Evolutionary conservation across 1,140 invertebrate species (phyloP).

Genomic region (Xylocopa sonorina): DNA sequence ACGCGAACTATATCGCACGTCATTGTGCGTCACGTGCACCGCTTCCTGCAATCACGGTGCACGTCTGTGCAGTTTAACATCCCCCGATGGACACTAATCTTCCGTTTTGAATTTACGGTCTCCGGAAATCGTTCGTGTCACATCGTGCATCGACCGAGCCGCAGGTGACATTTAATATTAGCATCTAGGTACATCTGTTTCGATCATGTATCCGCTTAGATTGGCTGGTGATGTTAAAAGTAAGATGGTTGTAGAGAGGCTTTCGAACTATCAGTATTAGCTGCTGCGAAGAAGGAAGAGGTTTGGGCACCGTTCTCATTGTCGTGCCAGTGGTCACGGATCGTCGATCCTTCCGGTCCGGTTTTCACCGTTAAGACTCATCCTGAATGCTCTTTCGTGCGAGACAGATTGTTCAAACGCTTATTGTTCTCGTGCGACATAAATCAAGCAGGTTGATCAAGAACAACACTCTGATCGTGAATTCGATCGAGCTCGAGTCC

Average conservation of each 20-base stretch:
- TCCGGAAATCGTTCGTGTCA: conserved; percentile 62
- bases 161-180: neutral
- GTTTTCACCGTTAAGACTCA: conserved; percentile 69
- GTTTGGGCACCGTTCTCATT: conserved; percentile 57
- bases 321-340: conserved; percentile 62
- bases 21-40: conserved; percentile 56
- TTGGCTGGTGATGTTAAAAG: too few species aligned
- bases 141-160: neutral
- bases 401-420: conserved; percentile 58
- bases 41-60: conserved; percentile 68
- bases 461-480: conserved; percentile 21
- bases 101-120: conserved; percentile 45
- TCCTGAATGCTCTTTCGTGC: conserved; percentile 66
- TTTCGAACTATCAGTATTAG: too few species aligned
- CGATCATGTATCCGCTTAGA: too few species aligned
- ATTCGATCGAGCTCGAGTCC: conserved; percentile 23
- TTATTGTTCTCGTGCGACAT: conserved; percentile 59
- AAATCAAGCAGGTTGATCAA: conserved; percentile 58
- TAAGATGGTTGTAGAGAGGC: too few species aligned
- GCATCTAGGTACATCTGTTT: too few species aligned
- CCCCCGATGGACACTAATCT: conserved; percentile 38
- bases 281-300: conserved; percentile 53
- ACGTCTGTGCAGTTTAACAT: conserved; percentile 43
- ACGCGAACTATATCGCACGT: conserved; percentile 51
- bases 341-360: conserved; percentile 68